phyloP scores from a whole-genome alignment of 1,140 invertebrate species.

The Phymastichus coffea region DNA sequence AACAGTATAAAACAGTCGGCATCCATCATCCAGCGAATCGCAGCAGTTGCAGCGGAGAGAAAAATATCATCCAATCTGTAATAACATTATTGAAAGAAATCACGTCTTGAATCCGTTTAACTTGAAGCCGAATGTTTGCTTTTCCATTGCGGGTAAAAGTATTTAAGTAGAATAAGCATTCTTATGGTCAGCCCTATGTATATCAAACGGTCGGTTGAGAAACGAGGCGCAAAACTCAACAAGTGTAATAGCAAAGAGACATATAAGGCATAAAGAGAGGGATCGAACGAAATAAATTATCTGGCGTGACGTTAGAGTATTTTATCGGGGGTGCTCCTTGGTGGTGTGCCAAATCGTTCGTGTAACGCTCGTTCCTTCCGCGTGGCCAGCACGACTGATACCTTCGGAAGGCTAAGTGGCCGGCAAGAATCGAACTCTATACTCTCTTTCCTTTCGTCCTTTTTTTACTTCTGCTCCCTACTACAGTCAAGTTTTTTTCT shows the following conservation, averaged over 20 bases:
- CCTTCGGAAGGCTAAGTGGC: slow-evolving; percentile 5
- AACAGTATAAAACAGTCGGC: too few species aligned
- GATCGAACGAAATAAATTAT: not conserved
- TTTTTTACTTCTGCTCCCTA: not conserved
- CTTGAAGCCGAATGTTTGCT: too few species aligned
- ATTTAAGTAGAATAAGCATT: too few species aligned
- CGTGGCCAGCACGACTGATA: not conserved
- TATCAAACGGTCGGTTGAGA: too few species aligned
- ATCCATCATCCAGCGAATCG: too few species aligned
- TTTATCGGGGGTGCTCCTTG: slow-evolving; percentile 36
- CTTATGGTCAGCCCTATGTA: too few species aligned
- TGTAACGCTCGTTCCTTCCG: slow-evolving; percentile 15
- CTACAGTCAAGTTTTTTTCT: not conserved
- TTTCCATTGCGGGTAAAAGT: too few species aligned
- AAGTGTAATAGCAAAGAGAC: too few species aligned
- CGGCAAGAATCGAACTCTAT: slow-evolving; percentile 1
- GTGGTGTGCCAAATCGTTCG: slow-evolving; percentile 38
- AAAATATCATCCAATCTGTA: too few species aligned
- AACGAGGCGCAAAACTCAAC: too few species aligned
- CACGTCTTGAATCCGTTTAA: not conserved
- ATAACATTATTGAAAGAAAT: not conserved
- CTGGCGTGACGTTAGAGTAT: too few species aligned
- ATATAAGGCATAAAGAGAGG: slow-evolving; percentile 6
- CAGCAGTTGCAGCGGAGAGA: too few species aligned
- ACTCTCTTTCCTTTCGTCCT: not conserved